These are phyloP conservation scores for Oncopeltus fasciatus DNA, from an alignment of 1,140 invertebrate genomes.

Conservation along the genomic window DNA sequence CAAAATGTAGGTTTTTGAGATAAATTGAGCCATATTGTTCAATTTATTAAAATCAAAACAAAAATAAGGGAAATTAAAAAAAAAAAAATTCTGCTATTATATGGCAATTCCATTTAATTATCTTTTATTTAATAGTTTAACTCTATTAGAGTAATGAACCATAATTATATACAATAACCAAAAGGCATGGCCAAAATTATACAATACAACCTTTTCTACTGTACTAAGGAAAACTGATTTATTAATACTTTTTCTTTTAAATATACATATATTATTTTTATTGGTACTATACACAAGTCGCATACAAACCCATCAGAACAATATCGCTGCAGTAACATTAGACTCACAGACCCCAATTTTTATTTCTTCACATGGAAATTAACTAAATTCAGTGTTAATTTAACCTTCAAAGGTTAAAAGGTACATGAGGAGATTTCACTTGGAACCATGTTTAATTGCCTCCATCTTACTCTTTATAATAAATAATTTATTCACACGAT, in stretches of 20 bases:
- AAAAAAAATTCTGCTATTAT: no score
- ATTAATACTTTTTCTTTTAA: neutral
- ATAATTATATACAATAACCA: conserved; percentile 6
- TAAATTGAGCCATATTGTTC: no score
- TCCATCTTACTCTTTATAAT: neutral
- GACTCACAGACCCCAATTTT: neutral
- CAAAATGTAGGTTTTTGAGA: no score
- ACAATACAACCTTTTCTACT: conserved; percentile 6
- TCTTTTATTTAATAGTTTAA: conserved; percentile 7
- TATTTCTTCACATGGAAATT: neutral
- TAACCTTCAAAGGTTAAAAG: neutral
- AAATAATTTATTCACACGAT: neutral
- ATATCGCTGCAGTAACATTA: neutral
- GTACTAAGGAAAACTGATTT: neutral
- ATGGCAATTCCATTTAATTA: conserved; percentile 6
- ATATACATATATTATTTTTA: neutral
- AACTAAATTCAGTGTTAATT: conserved; percentile 4
- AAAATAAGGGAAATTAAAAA: no score
- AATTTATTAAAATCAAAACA: no score
- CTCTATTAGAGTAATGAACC: conserved; percentile 5
- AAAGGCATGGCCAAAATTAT: conserved; percentile 1
- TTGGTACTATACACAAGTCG: neutral
- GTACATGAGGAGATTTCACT: neutral
- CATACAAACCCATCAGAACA: neutral
- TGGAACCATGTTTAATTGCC: neutral